Evolutionary conservation across 1,140 invertebrate genomes (phyloP), one percentile per base, ranked within the genome.

Genomic region (Sycophila sp.): DNA sequence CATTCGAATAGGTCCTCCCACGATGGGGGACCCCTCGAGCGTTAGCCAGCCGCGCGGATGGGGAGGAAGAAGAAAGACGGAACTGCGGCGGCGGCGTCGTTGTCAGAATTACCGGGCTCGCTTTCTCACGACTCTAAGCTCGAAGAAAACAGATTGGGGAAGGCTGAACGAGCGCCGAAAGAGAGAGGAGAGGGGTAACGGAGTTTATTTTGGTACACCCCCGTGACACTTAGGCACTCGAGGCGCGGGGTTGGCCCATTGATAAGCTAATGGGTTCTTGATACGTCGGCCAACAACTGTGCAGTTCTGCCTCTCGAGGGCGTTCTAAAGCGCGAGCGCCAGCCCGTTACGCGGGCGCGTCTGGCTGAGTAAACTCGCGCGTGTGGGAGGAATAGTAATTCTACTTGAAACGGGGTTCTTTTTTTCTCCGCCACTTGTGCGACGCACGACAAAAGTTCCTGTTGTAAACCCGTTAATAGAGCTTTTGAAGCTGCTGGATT

Each of bases 201-300:
- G 28, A 26, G 77, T 80, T 80, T 80, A 81, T 82, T 81, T 81
- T 80, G 69, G 73, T 74, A 71, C 78, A 75, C 78, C 73, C 73
- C 72, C 77, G 68, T 69, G 26, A 69, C 78, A 79, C 53, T 68
- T 28, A 1, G 5, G 2, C 15, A 28, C n/a, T n/a, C 28, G 55
- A 38, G 55, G 32, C 38, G 8, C 76, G 32, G 73, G 76, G 76
- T 77, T 69, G 75, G 59, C 63, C 71, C 75, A 75, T 76, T 80
- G 81, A 82, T 82, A 82, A 81, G 74, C 78, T 80, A 80, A 82
- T 81, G 71, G 77, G 63, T 72, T 68, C 74, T 73, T 78, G 77
- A 80, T 79, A 79, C 72, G 67, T 77, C 49, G 38, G n/a, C n/a
- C 73, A 63, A 26, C 15, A 22, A 36, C 19, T 19, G 53, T 19